Conservation (phyloP, 2,797 vertebrate species). For the Acestrorhynchus altus region DNA sequence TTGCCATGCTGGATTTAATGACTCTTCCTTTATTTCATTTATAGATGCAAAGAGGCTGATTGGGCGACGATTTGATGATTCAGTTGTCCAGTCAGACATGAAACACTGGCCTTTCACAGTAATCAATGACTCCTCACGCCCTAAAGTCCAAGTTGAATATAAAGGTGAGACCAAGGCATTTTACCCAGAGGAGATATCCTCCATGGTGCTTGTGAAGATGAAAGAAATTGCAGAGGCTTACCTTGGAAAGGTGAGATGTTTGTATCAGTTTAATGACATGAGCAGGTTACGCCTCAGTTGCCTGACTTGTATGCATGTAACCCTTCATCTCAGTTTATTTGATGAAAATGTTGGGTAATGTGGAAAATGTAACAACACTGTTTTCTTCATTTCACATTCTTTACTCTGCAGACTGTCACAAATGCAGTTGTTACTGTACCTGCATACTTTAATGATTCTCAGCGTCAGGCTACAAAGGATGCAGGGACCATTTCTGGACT, state of each 20-base stretch:
- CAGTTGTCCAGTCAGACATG: conserved; percentile 82
- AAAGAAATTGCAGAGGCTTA: conserved; percentile 79
- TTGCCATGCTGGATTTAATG: not conserved
- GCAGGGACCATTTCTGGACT: conserved; percentile 81
- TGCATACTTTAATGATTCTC: conserved; percentile 93
- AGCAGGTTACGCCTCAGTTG: not conserved
- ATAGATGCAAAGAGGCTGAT: conserved; percentile 94
- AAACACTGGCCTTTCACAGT: conserved; percentile 82
- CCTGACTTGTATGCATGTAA: not conserved
- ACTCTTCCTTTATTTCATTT: not conserved
- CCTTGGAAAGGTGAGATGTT: conserved; percentile 74
- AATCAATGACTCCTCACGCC: conserved; percentile 69
- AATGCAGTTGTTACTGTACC: conserved; percentile 80
- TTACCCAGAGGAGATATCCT: conserved; percentile 71
- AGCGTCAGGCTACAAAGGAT: conserved; percentile 91
- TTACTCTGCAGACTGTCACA: conserved; percentile 65
- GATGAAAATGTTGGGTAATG: not conserved
- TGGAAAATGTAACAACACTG: not conserved
- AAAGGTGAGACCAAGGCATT: conserved; percentile 79
- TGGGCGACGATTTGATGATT: conserved; percentile 90
- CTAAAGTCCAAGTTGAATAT: conserved; percentile 81
- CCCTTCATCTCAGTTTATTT: not conserved
- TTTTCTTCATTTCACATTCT: not conserved
- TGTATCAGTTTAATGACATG: not conserved
- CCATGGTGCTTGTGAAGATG: conserved; percentile 19